A percentile compares a stretch with the other conserved stretches of the same genome.
phyloP scores from a whole-genome alignment of 2,113 vertebrate genomes.

The Podarcis muralis region DNA sequence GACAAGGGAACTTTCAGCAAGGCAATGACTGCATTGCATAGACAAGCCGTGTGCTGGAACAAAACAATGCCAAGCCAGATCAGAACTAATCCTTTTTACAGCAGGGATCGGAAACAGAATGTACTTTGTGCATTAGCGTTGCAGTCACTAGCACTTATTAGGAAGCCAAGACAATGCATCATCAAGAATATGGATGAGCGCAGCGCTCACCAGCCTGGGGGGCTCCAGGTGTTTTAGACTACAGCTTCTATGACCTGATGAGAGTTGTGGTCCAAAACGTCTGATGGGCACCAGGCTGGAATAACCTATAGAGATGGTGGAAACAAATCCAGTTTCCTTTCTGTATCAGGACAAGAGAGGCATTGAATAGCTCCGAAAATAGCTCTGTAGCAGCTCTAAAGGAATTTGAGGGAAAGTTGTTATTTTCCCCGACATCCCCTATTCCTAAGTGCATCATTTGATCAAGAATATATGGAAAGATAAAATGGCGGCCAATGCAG shows the following conservation, averaged over 20 bases:
- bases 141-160: not conserved
- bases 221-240: not conserved
- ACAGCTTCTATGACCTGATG: not conserved
- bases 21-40: slow-evolving; percentile 92
- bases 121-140: not conserved
- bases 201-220: not conserved
- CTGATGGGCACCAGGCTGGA: too few species aligned
- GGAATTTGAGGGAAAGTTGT: not conserved
- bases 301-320: not conserved
- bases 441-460: not conserved
- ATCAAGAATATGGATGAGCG: not conserved
- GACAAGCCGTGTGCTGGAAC: slow-evolving; percentile 90
- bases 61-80: slow-evolving; percentile 44
- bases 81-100: slow-evolving; percentile 18
- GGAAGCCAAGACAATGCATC: not conserved
- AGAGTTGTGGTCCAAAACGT: too few species aligned
- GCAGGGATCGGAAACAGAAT: not conserved
- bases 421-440: not conserved
- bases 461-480: not conserved
- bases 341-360: not conserved
- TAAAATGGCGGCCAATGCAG: not conserved
- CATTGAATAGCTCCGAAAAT: not conserved
- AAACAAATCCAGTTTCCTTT: not conserved
- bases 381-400: not conserved
- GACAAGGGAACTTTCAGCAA: slow-evolving; percentile 95